Base-by-base conservation (phyloP, 2,113 vertebrate genomes). In the Noctilio leporinus region DNA sequence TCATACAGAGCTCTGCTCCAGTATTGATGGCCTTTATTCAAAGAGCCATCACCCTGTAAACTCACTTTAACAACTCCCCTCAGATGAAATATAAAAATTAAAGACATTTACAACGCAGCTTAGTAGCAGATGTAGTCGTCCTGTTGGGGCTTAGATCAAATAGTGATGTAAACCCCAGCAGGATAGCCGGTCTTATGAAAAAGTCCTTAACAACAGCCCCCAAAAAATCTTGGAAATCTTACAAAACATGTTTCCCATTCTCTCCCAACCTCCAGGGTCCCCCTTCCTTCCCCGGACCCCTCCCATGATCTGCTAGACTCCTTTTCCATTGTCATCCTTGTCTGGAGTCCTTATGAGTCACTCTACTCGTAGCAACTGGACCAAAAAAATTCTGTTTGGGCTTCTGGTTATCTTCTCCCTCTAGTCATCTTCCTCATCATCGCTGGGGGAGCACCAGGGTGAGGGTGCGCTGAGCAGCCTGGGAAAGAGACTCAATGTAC, bases 51-150 rank as follows among this genome's bases (percentile, higher is more conserved):
- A 98, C 98, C 98, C 97, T 97, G 98, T 98, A 98, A 98, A 98
- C 97, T 94, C 83, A 90, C 93, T 98, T 98, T 98, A 98, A 98
- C 98, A 98, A 97, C 97, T 98, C 98, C 98, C 98, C 98, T 98
- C 98, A 98, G 98, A 98, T 98, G 98, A 98, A 98, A 98, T 98
- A 98, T 98, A 98, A 98, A 98, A 98, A 98, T 98, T 98, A 98
- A 98, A 98, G 98, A 98, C 98, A 98, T 99, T 98, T 99, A 98
- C 98, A 98, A 98, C 97, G 98, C 98, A 99, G 98, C 98, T 98
- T 99, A 99, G 98, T 98, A 98, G 98, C 98, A 99, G 98, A 98
- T 99, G 98, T 98, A 98, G 97, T 96, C 97, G 94, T 98, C 97
- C 97, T 98, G 97, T 98, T 96, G 97, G 94, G 97, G 96, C 98